Evolutionary conservation across 2,888 invertebrate genomes (phyloP).

Genomic region (Blastobasis lacticolella): DNA sequence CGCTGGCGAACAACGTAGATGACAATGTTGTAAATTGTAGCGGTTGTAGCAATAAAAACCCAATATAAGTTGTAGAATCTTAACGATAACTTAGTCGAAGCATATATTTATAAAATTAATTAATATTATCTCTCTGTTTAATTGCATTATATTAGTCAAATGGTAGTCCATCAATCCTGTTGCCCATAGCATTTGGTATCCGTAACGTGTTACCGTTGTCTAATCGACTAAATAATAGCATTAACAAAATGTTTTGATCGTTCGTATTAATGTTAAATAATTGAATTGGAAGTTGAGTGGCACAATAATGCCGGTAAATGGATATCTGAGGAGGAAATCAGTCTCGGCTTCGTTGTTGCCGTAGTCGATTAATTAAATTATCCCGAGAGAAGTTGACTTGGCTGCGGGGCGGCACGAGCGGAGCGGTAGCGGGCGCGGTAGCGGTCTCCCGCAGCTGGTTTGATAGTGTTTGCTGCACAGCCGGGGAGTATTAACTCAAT

Average conservation of each 20-base stretch:
- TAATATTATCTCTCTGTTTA: too few species aligned
- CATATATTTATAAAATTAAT: too few species aligned
- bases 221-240: slow-evolving; percentile 3
- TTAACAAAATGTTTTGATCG: slow-evolving; percentile 19
- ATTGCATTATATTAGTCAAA: too few species aligned
- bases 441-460: slow-evolving; percentile 5
- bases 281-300: slow-evolving; percentile 53
- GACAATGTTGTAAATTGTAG: too few species aligned
- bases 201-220: slow-evolving; percentile 1
- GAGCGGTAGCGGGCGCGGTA: slow-evolving; percentile 14
- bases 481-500: slow-evolving; percentile 61
- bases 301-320: slow-evolving; percentile 60
- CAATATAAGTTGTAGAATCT: too few species aligned
- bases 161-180: too few species aligned
- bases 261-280: slow-evolving; percentile 38
- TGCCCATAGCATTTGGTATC: neutral
- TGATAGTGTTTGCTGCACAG: slow-evolving; percentile 43
- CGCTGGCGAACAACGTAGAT: too few species aligned
- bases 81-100: too few species aligned
- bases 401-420: slow-evolving; percentile 4
- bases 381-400: slow-evolving; percentile 43
- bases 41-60: too few species aligned
- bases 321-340: slow-evolving; percentile 64
- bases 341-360: slow-evolving; percentile 48
- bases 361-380: slow-evolving; percentile 68